These are phyloP conservation scores for Hippocampus guttulatus DNA, from an alignment of 2,113 vertebrate genomes.

Conservation along the genomic window DNA sequence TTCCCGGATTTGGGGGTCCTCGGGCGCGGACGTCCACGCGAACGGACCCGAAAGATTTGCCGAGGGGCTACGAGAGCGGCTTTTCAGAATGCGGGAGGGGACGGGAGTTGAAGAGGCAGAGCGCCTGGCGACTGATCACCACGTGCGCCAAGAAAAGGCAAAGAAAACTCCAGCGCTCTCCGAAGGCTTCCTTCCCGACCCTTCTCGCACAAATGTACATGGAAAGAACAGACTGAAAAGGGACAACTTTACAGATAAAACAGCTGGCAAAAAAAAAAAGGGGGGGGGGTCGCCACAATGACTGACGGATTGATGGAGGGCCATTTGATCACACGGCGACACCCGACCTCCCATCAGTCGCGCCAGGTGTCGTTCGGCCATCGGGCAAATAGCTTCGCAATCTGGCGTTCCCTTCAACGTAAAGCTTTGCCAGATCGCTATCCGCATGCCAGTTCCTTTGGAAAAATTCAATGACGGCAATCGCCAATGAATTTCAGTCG, in stretches of 20 bases:
- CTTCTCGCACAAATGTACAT: constrained; percentile 41
- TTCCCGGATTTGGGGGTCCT: constrained; percentile 6
- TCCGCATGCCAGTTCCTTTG: too few relatives aligned
- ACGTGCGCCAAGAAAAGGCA: constrained; percentile 70
- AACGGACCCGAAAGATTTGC: too few relatives aligned
- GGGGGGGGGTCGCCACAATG: constrained; percentile 58
- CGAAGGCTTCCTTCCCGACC: constrained; percentile 41
- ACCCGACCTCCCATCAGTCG: constrained; percentile 65
- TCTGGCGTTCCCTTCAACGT: too few relatives aligned
- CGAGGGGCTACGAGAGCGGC: background rate
- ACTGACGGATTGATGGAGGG: constrained; percentile 73
- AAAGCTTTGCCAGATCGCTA: too few relatives aligned
- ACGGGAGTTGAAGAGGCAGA: constrained; percentile 1
- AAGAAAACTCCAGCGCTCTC: constrained; percentile 68
- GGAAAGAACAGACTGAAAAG: constrained; percentile 72
- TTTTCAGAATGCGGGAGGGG: constrained; percentile 32
- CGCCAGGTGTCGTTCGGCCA: constrained; percentile 57
- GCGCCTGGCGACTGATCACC: constrained; percentile 55
- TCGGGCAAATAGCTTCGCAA: too few relatives aligned
- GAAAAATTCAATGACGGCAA: too few relatives aligned
- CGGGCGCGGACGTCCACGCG: too few relatives aligned
- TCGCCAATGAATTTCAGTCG: too few relatives aligned
- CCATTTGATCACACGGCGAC: constrained; percentile 70
- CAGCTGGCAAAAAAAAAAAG: constrained; percentile 28
- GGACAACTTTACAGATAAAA: constrained; percentile 40